Evolutionary conservation across 2,797 vertebrate genomes (phyloP), one percentile per base, ranked within the genome.

Genomic region (Syngnathus acus): DNA sequence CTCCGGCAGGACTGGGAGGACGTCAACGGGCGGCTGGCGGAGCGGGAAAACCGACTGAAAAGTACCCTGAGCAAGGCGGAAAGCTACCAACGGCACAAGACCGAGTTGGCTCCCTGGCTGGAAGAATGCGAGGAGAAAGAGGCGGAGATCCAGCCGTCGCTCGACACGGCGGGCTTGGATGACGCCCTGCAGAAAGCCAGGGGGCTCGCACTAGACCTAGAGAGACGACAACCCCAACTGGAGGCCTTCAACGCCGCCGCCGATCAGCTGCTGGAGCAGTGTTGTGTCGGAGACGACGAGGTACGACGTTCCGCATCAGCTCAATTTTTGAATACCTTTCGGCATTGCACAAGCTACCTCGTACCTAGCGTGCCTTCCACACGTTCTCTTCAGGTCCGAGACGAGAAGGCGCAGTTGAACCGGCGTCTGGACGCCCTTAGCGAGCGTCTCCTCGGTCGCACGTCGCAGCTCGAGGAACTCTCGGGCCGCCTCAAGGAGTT

Each of bases 381-480:
- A 43, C 42, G 42, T 11, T 19, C n/a, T 21, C 50, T 68, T 11
- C 8, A 89, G 88, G 77, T 99, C 4, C 89, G 95, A 9, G 97
- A 99, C 59, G 94, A 97, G 87, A 99, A 98, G 80, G 94, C 95
- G 1, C 80, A 85, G 67, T 86, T 98, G 78, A 98, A 97, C 84
- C 94, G 92, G 59, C 89, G 90, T 68, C 86, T 95, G 87, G 95
- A 99, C 60, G 76, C 84, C 37, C 90, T 99, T 66, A 92, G 91
- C 0, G 95, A 97, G 73, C 89, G 87, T 72, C 87, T 99, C n/a
- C 94, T 94, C 6, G 80, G 81, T 72, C 92, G 91, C 81, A 88
- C 89, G 0, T 89, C 90, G 62, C 94, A 93, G 80, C 89, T 99
- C 54, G 97, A 99, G 74, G 97, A 99, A 78, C 93, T 99, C 89